A percentile compares a stretch with the other conserved stretches of the same genome.
Conservation (phyloP, 2,113 vertebrate genomes). For the Upupa epops region DNA sequence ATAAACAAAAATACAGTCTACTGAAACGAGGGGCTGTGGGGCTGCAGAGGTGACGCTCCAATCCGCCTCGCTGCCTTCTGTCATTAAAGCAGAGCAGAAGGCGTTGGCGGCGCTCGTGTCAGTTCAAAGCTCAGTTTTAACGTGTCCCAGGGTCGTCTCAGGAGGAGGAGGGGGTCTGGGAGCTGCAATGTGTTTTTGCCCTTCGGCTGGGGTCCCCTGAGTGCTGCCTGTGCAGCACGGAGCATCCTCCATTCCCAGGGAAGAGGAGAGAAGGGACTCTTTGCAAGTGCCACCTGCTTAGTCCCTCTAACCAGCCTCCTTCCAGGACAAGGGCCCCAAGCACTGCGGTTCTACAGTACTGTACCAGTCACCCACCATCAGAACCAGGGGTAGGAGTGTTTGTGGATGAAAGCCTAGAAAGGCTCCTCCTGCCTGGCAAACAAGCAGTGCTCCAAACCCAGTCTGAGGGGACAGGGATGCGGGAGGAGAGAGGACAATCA, state of each 20-base stretch:
- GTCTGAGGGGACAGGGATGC: not conserved
- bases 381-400: not conserved
- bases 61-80: conserved; percentile 63
- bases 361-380: not conserved
- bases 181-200: not conserved
- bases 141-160: not conserved
- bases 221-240: not conserved
- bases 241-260: not conserved
- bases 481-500: not conserved
- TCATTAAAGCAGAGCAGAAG: conserved; percentile 51
- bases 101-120: not conserved
- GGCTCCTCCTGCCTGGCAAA: not conserved
- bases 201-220: not conserved
- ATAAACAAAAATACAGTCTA: conserved; percentile 78
- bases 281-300: not conserved
- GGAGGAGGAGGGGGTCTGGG: not conserved
- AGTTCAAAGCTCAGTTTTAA: conserved; percentile 42
- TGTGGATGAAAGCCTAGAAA: not conserved
- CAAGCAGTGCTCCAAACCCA: not conserved
- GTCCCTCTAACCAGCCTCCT: not conserved
- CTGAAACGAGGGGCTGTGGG: conserved; percentile 72
- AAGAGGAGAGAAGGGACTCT: not conserved
- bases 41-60: conserved; percentile 59
- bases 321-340: not conserved
- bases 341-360: not conserved